Evolutionary conservation across 30 jellyfish, hydroid and myxozoan genomes (phyloP).

Genomic region (Cassiopea andromeda): DNA sequence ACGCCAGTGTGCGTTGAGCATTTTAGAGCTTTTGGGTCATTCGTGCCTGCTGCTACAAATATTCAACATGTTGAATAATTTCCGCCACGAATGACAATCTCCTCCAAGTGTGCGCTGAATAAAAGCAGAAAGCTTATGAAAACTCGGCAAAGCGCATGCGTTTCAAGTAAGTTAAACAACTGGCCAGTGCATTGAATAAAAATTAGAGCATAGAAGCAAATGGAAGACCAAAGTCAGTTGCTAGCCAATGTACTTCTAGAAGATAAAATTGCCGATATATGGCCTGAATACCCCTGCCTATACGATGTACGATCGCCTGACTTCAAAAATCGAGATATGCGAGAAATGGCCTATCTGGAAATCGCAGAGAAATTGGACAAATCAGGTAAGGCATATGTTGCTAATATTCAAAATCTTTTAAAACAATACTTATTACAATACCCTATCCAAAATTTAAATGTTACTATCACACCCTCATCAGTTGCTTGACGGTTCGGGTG

Average conservation of each 20-base stretch:
- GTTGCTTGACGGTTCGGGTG: not conserved
- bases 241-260: constrained; percentile 15
- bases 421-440: too few species aligned
- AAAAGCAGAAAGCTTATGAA: constrained; percentile 7
- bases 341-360: constrained; percentile 24
- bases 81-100: constrained; percentile 24
- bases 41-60: not conserved
- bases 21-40: not conserved
- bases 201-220: too few species aligned
- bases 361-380: not conserved
- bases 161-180: not conserved
- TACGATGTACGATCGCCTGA: constrained; percentile 32
- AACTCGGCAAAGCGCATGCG: constrained; percentile 17
- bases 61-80: constrained; percentile 22
- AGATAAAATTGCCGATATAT: constrained; percentile 16
- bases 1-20: constrained; percentile 8
- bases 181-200: not conserved
- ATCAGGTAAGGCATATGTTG: not conserved
- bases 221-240: constrained; percentile 15
- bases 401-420: not conserved
- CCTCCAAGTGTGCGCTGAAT: constrained; percentile 20
- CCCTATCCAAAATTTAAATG: not conserved
- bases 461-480: not conserved
- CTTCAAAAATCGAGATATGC: constrained; percentile 15
- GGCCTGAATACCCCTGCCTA: constrained; percentile 40